Evolutionary conservation across 2,113 vertebrate genomes (phyloP).

Genomic region (Apodemus sylvaticus): DNA sequence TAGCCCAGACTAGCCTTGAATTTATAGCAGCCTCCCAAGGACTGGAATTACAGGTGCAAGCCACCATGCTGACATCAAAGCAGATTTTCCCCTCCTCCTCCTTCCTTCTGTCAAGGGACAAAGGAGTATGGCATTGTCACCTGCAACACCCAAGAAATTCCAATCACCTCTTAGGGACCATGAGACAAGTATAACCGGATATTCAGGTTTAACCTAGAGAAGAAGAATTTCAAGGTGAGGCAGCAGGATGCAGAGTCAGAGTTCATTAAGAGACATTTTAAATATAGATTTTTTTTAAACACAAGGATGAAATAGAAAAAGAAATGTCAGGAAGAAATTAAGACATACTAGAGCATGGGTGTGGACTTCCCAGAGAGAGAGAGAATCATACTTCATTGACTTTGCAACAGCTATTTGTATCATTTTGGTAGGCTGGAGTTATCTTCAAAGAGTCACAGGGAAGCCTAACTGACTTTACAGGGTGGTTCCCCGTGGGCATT

Average conservation of each 20-base stretch:
- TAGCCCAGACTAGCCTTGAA: neutral
- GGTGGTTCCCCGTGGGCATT: neutral
- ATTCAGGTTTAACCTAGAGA: neutral
- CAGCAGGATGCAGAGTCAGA: neutral
- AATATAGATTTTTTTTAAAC: neutral
- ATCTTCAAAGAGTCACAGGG: neutral
- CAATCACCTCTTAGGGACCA: neutral
- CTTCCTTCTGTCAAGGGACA: neutral
- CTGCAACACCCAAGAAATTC: neutral
- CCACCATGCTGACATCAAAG: neutral
- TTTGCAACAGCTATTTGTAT: neutral
- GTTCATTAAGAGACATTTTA: neutral
- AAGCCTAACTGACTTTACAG: neutral
- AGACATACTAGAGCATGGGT: neutral
- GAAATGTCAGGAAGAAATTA: neutral
- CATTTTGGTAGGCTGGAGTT: neutral
- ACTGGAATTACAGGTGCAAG: neutral
- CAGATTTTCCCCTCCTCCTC: neutral
- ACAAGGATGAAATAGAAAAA: neutral
- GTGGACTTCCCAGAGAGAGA: neutral
- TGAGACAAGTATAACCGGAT: neutral
- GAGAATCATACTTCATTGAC: neutral
- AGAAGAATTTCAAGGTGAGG: neutral
- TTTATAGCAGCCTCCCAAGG: neutral
- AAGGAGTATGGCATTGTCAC: neutral